A percentile compares a stretch with the other conserved stretches of the same genome.
Conservation (phyloP, 2,113 vertebrate species). For the Callospermophilus lateralis region DNA sequence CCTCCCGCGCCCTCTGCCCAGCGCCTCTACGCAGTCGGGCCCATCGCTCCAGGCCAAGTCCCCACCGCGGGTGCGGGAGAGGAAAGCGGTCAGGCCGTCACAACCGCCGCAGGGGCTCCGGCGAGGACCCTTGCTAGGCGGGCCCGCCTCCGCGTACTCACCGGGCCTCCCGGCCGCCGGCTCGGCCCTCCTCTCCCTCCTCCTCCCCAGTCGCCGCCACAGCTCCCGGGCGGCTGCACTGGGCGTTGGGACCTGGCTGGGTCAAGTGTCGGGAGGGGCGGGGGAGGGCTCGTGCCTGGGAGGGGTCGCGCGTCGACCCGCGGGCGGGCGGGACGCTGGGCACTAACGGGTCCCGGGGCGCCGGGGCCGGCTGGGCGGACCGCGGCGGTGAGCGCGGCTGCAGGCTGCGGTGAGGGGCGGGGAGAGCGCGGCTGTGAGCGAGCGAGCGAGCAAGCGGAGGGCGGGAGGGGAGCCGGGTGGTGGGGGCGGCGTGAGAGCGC, state of each 20-base stretch:
- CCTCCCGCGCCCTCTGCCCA: constrained; percentile 46
- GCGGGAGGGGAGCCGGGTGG: constrained; percentile 43
- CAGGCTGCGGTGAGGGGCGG: constrained; percentile 55
- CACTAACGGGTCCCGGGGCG: constrained; percentile 48
- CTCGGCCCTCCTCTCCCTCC: constrained; percentile 4
- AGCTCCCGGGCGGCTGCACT: constrained; percentile 39
- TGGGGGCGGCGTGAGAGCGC: constrained; percentile 46
- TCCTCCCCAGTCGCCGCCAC: constrained; percentile 19
- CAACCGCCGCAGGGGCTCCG: background rate
- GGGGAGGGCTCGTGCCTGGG: background rate
- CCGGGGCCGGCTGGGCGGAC: background rate
- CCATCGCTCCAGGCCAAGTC: constrained; percentile 55
- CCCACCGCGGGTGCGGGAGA: background rate
- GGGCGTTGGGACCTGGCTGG: constrained; percentile 64
- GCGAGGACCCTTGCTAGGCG: background rate
- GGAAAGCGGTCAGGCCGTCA: background rate
- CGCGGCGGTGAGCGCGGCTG: background rate
- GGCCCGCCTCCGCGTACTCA: constrained; percentile 63
- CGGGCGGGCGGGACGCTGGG: background rate
- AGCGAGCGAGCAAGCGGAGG: background rate
- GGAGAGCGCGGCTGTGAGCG: background rate
- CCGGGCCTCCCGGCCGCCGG: constrained; percentile 63
- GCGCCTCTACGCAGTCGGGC: background rate
- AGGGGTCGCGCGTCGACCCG: background rate
- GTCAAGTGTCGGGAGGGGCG: background rate